A percentile compares a stretch with the other conserved stretches of the same genome.
These are phyloP conservation scores for Urosaurus nigricauda DNA, from an alignment of 2,797 vertebrate genomes.

Conservation along the genomic window DNA sequence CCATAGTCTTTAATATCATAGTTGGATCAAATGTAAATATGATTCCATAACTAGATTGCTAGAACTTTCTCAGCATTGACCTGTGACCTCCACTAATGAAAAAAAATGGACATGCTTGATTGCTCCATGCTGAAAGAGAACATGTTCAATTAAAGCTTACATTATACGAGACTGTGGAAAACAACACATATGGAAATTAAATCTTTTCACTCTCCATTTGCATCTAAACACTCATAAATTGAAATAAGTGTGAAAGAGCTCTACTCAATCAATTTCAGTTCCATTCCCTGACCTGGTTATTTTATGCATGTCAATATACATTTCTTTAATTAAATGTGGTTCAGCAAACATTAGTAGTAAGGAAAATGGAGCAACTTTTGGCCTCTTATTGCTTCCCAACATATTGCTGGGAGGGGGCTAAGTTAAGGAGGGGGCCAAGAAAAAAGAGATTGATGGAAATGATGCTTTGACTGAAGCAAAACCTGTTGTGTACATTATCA, in stretches of 20 bases:
- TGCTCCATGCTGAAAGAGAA: slow-evolving; percentile 53
- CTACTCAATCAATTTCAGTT: slow-evolving; percentile 75
- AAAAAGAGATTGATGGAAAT: slow-evolving; percentile 45
- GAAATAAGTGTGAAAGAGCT: slow-evolving; percentile 73
- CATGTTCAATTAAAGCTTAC: slow-evolving; percentile 79
- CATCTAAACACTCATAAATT: slow-evolving; percentile 74
- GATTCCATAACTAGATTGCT: slow-evolving; percentile 63
- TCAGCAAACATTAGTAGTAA: slow-evolving; percentile 61
- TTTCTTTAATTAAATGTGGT: slow-evolving; percentile 75
- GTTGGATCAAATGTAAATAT: slow-evolving; percentile 55
- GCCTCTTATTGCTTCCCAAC: slow-evolving; percentile 21
- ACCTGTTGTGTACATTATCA: slow-evolving; percentile 21
- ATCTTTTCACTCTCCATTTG: slow-evolving; percentile 73
- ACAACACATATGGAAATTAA: slow-evolving; percentile 77
- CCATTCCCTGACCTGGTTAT: slow-evolving; percentile 67
- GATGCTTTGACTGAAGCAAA: slow-evolving; percentile 44
- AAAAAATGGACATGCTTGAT: slow-evolving; percentile 66
- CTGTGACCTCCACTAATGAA: slow-evolving; percentile 66
- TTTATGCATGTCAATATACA: slow-evolving; percentile 69
- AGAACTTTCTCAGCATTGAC: slow-evolving; percentile 70
- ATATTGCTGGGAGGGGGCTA: slow-evolving; percentile 7
- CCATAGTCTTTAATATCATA: slow-evolving; percentile 40
- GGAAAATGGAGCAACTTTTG: not conserved
- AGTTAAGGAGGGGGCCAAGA: not conserved
- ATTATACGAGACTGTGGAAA: slow-evolving; percentile 71